Conservation (phyloP, 1,140 invertebrate species). For the Drosophila parabipectinata region DNA sequence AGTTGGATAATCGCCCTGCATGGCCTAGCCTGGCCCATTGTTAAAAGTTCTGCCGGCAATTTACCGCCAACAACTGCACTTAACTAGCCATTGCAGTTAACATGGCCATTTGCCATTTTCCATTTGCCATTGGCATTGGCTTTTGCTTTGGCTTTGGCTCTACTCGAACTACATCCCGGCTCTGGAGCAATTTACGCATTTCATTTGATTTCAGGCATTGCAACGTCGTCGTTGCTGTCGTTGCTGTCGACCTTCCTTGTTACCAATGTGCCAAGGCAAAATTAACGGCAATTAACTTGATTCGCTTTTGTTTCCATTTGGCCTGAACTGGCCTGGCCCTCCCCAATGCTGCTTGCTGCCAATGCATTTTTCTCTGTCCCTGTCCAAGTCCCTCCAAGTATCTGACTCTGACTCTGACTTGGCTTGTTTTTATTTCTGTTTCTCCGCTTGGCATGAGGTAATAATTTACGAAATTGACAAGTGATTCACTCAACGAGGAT, state of each 20-base stretch:
- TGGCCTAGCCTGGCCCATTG: not conserved
- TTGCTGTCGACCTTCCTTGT: conserved; percentile 64
- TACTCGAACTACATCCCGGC: conserved; percentile 17
- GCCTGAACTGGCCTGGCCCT: conserved; percentile 5
- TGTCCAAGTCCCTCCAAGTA: not conserved
- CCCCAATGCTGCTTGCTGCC: conserved; percentile 1
- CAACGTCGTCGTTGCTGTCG: conserved; percentile 16
- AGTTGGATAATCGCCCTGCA: conserved; percentile 13
- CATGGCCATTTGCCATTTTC: conserved; percentile 27
- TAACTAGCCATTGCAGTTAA: conserved; percentile 4
- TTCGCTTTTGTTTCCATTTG: conserved; percentile 64
- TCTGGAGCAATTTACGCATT: conserved; percentile 71
- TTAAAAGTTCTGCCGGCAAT: conserved; percentile 10
- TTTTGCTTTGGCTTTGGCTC: conserved; percentile 20
- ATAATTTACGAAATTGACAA: conserved; percentile 80
- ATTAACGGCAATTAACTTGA: conserved; percentile 80
- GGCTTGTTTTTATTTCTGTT: not conserved
- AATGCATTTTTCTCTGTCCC: conserved; percentile 55
- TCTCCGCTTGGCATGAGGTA: conserved; percentile 57
- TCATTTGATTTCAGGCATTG: conserved; percentile 66
- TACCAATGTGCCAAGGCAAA: conserved; percentile 75
- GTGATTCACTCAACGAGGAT: conserved; percentile 58
- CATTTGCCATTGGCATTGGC: conserved; percentile 45
- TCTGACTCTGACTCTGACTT: not conserved
- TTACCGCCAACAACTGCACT: conserved; percentile 6